Evolutionary conservation across 2,797 vertebrate genomes (phyloP), one percentile per base, ranked within the genome.

Genomic region (Schizothorax lantsangensis): DNA sequence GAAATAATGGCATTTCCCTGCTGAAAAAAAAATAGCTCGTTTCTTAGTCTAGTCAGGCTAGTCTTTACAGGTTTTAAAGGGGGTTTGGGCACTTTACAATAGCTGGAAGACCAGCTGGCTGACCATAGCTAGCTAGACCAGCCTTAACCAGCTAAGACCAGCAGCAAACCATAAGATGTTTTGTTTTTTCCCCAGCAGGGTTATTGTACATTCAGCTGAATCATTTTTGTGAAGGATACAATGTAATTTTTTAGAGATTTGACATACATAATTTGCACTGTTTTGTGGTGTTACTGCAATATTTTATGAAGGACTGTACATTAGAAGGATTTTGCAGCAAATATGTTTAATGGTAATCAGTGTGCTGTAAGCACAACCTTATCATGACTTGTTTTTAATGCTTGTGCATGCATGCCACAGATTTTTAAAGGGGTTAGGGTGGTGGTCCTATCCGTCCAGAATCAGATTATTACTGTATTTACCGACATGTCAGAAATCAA

Each of bases 261-360:
- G 26, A 72, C 66, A 64, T 71, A 68, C 66, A 38, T 59, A 14
- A 79, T 85, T 64, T 83, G 68, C 79, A 66, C 40, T 82, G 30
- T 74, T 69, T 14, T 78, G 49, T 45, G 62, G 75, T 72, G 36
- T 81, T 47, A 86, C 69, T 66, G 66, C 38, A 77, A 33, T 85
- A 15, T 69, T 84, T 83, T 57, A 89, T 89, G 88, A 90, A 90
- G 88, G 86, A 89, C 69, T 89, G 86, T 88, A 54, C 66, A 59
- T 45, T 15, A 54, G 80, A 85, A 79, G 66, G 66, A 80, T 85
- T 64, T 38, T 72, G 7, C 15, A 52, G 57, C 2, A 62, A 33
- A 77, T 52, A 81, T 69, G 68, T 68, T 33, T 49, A 59, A 84
- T 57, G 81, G 45, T 79, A 57, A 62, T 54, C 9, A 30, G 1